These are phyloP conservation scores for Mastacembelus armatus DNA, from an alignment of 2,797 vertebrate species.

Conservation along the genomic window DNA sequence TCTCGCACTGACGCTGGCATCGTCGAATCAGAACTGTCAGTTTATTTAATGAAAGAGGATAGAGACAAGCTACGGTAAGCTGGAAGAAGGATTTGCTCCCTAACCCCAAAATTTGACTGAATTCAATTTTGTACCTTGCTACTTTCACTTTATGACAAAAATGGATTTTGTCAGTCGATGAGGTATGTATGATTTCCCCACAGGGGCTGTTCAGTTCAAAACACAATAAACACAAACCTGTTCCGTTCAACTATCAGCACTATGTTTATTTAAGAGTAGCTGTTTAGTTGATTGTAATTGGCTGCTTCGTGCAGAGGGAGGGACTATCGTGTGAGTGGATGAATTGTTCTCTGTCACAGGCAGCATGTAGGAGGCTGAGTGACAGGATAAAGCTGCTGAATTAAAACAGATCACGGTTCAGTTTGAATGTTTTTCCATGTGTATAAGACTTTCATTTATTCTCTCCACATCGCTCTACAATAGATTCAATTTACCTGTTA, in stretches of 20 bases:
- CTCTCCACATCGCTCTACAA: neutral
- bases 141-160: conserved; percentile 34
- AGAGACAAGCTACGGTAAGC: conserved; percentile 42
- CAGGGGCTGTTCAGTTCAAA: conserved; percentile 43
- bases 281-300: conserved; percentile 15
- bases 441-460: neutral
- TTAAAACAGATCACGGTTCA: conserved; percentile 44
- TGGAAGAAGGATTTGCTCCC: conserved; percentile 48
- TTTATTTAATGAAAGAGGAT: conserved; percentile 51
- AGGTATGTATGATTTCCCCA: conserved; percentile 36
- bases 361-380: neutral
- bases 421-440: conserved; percentile 3
- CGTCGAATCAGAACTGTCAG: conserved; percentile 28
- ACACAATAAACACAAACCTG: conserved; percentile 39
- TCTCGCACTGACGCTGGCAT: conserved; percentile 50
- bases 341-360: too few species aligned
- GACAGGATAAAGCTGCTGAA: conserved; percentile 21
- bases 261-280: conserved; percentile 55
- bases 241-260: conserved; percentile 30
- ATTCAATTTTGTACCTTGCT: conserved; percentile 37
- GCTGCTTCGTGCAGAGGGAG: conserved; percentile 11
- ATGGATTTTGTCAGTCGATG: conserved; percentile 34
- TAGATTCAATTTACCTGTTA: conserved; percentile 11
- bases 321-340: conserved; percentile 3
- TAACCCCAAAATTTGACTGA: conserved; percentile 11